Evolutionary conservation across 2,113 vertebrate species (phyloP).

Genomic region (Sylvilagus bachmani): DNA sequence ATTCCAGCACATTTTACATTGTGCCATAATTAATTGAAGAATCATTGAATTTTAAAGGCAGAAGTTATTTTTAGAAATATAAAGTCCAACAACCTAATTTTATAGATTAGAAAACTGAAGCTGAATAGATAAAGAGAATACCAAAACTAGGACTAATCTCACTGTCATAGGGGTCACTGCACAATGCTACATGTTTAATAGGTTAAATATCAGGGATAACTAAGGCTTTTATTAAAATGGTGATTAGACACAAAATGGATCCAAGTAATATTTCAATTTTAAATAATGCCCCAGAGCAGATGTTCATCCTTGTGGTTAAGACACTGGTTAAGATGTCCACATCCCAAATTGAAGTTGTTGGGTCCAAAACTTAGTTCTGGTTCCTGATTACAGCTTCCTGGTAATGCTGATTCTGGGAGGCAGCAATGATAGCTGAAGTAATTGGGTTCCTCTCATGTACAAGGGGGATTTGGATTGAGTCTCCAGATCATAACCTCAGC

Average conservation of each 20-base stretch:
- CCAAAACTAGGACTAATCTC: not conserved
- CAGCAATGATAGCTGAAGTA: too few species aligned
- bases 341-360: too few species aligned
- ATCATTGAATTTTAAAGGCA: not conserved
- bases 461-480: too few species aligned
- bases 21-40: not conserved
- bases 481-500: too few species aligned
- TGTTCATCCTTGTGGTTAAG: too few species aligned
- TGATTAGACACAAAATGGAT: not conserved
- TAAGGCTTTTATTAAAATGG: not conserved
- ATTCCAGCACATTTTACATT: not conserved
- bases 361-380: too few species aligned
- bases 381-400: too few species aligned
- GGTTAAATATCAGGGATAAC: not conserved
- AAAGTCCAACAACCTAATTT: not conserved
- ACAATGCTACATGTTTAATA: not conserved
- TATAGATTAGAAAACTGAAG: not conserved
- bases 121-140: not conserved
- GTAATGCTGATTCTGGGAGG: too few species aligned
- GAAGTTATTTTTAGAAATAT: constrained; percentile 20
- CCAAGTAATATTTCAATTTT: constrained; percentile 35
- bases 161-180: not conserved
- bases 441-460: too few species aligned
- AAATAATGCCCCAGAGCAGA: not conserved
- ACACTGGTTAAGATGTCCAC: too few species aligned